These are phyloP conservation scores for Podocnemis expansa DNA, from an alignment of 2,113 vertebrate genomes.

Conservation along the genomic window DNA sequence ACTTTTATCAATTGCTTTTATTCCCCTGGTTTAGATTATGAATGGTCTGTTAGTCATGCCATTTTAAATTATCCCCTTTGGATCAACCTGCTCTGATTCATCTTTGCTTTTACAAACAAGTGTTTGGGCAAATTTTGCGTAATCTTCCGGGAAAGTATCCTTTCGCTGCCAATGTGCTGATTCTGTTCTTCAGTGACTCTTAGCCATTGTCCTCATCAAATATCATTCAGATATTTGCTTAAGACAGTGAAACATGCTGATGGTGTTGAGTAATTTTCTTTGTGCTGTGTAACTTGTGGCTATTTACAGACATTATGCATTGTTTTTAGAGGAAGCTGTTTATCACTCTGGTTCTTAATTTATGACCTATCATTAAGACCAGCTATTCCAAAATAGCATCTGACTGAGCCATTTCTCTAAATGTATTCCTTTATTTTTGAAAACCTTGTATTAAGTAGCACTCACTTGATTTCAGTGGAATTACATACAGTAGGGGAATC, in stretches of 20 bases:
- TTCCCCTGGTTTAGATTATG: neutral
- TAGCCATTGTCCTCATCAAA: conserved; percentile 23
- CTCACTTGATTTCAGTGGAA: neutral
- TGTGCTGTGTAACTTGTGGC: conserved; percentile 6
- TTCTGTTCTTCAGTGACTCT: neutral
- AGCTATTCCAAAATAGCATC: neutral
- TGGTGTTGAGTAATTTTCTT: neutral
- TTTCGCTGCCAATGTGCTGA: conserved; percentile 10
- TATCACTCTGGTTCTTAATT: neutral
- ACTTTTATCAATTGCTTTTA: neutral
- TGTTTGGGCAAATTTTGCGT: conserved; percentile 25
- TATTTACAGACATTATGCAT: neutral
- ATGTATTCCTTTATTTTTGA: neutral
- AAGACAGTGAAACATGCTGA: conserved; percentile 6
- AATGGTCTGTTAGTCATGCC: neutral
- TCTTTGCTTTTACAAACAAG: neutral
- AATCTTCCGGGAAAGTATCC: conserved; percentile 36
- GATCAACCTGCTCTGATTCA: conserved; percentile 19
- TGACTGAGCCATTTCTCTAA: neutral
- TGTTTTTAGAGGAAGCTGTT: neutral
- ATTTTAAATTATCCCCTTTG: neutral
- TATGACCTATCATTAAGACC: neutral
- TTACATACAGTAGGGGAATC: neutral
- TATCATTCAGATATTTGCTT: neutral
- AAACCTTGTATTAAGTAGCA: neutral